A percentile compares a stretch with the other conserved stretches of the same genome.
Evolutionary conservation across 2,797 vertebrate species (phyloP).

Genomic region (Crenichthys baileyi): DNA sequence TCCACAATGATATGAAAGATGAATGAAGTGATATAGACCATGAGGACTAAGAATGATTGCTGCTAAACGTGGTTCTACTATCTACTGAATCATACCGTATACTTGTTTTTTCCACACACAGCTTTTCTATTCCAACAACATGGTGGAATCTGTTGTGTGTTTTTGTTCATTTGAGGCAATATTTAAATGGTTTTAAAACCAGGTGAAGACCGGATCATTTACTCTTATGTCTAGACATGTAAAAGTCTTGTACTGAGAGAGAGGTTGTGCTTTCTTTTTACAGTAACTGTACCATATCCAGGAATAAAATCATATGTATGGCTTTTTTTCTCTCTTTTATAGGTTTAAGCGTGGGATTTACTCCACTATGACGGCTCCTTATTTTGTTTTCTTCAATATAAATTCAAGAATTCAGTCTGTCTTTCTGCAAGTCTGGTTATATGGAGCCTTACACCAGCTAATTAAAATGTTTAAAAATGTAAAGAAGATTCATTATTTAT

Average conservation of each 20-base stretch:
- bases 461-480: background rate
- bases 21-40: background rate
- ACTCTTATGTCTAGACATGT: background rate
- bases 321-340: too few species aligned
- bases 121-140: too few species aligned
- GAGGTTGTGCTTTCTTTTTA: background rate
- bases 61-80: too few species aligned
- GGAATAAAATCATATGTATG: too few species aligned
- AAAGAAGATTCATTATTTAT: slow-evolving; percentile 16
- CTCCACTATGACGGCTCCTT: background rate
- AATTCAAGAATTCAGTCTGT: background rate
- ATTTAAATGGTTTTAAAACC: background rate
- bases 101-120: too few species aligned
- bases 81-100: too few species aligned
- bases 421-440: background rate
- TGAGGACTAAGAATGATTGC: too few species aligned
- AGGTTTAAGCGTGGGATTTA: too few species aligned
- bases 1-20: background rate
- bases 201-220: background rate
- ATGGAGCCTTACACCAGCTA: background rate
- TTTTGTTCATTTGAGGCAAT: background rate
- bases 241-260: slow-evolving; percentile 1
- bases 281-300: background rate
- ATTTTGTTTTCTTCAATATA: background rate
- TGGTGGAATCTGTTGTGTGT: background rate